Conservation (phyloP, 2,113 vertebrate genomes). For the Leucopsar rothschildi region DNA sequence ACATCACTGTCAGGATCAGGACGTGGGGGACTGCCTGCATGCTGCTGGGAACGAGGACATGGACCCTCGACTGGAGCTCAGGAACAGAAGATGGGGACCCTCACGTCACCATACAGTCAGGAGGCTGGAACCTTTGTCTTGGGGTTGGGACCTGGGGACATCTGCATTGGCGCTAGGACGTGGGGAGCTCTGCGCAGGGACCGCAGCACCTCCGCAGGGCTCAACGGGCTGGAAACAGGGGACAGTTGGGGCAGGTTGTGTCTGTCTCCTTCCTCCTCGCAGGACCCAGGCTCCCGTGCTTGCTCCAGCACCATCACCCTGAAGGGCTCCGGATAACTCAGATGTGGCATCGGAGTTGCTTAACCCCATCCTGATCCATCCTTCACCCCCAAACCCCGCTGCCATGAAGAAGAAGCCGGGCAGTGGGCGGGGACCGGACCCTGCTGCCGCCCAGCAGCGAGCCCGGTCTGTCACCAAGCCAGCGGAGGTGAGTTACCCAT, state of each 20-base stretch:
- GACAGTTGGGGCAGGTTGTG: neutral
- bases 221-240: neutral
- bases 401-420: slow-evolving; percentile 66
- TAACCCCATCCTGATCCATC: neutral
- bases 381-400: accelerated
- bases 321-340: neutral
- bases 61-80: neutral
- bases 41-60: neutral
- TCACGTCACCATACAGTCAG: too few species aligned
- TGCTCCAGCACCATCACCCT: neutral
- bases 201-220: accelerated
- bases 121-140: neutral
- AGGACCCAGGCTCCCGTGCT: neutral
- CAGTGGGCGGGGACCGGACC: slow-evolving; percentile 43
- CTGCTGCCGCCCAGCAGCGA: neutral
- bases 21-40: neutral
- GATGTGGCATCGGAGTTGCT: neutral
- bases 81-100: neutral
- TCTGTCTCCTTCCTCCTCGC: neutral
- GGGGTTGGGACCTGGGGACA: neutral
- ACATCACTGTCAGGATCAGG: accelerated
- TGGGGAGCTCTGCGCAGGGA: accelerated
- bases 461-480: slow-evolving; percentile 59
- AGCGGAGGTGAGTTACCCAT: slow-evolving; percentile 56
- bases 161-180: neutral